Conservation (phyloP, 2,797 vertebrate genomes). For the Cheirogaleus major region DNA sequence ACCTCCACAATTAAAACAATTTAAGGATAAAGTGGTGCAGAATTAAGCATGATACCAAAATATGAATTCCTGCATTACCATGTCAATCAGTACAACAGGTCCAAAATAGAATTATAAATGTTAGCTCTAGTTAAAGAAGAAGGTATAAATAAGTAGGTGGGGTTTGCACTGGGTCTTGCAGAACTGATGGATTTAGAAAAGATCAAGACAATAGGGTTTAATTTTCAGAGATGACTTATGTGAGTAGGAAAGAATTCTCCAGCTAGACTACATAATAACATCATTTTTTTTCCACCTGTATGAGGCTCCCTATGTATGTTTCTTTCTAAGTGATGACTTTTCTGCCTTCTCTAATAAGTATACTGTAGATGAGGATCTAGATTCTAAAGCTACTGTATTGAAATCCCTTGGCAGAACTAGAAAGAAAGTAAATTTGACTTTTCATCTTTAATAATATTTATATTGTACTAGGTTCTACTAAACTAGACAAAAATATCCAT, state of each 20-base stretch:
- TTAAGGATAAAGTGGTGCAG: not conserved
- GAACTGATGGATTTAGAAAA: not conserved
- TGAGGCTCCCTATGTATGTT: not conserved
- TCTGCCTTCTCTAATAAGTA: not conserved
- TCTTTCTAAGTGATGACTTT: not conserved
- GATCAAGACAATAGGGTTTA: not conserved
- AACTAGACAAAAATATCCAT: not conserved
- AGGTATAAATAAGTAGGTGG: not conserved
- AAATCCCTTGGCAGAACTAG: not conserved
- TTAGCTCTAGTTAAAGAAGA: not conserved
- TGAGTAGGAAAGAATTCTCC: not conserved
- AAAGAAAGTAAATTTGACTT: conserved; percentile 16
- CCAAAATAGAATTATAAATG: not conserved
- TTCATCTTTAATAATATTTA: not conserved
- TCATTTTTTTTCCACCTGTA: not conserved
- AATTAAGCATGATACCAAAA: not conserved
- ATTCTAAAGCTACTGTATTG: not conserved
- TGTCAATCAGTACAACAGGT: not conserved
- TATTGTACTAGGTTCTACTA: not conserved
- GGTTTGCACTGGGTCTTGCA: not conserved
- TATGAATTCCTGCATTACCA: not conserved
- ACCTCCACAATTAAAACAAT: not conserved
- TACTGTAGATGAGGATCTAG: not conserved
- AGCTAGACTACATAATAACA: not conserved
- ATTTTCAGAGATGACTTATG: not conserved